Percentiles rank a stretch among this genome's conserved stretches.
phyloP scores from a whole-genome alignment of 2,113 vertebrate species.

The Tyrannus savana region DNA sequence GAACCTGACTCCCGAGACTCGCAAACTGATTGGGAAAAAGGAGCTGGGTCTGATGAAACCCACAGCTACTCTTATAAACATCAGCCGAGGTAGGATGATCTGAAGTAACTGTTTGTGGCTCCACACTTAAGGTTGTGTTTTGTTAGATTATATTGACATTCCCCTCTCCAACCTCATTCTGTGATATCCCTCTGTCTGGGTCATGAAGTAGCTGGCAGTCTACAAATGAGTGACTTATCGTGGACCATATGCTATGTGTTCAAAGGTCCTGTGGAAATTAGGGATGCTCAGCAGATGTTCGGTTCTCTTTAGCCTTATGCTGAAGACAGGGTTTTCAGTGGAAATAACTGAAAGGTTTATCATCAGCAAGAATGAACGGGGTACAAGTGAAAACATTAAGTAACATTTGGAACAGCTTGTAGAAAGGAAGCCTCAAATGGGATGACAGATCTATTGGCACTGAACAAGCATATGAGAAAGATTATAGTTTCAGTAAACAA shows the following conservation, averaged over 20 bases:
- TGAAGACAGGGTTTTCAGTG: background rate
- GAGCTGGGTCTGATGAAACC: constrained; percentile 81
- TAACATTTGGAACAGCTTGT: background rate
- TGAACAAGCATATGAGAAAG: background rate
- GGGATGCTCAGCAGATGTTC: background rate
- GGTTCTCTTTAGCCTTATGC: background rate
- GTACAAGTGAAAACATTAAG: background rate
- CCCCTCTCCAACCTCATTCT: background rate
- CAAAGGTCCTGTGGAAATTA: background rate
- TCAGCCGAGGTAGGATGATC: constrained; percentile 76
- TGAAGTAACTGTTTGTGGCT: background rate
- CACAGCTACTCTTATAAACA: constrained; percentile 77
- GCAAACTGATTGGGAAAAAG: constrained; percentile 73
- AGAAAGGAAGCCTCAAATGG: background rate
- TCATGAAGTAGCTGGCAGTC: background rate
- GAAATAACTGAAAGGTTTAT: background rate
- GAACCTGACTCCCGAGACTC: constrained; percentile 72
- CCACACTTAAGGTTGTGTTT: background rate
- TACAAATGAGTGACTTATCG: background rate
- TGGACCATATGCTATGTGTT: background rate
- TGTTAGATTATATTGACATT: background rate
- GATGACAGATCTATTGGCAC: background rate
- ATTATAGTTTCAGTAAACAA: background rate
- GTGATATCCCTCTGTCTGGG: background rate
- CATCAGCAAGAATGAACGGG: accelerated